Evolutionary conservation across 2,113 vertebrate genomes (phyloP).

Genomic region (Semicossyphus pulcher): DNA sequence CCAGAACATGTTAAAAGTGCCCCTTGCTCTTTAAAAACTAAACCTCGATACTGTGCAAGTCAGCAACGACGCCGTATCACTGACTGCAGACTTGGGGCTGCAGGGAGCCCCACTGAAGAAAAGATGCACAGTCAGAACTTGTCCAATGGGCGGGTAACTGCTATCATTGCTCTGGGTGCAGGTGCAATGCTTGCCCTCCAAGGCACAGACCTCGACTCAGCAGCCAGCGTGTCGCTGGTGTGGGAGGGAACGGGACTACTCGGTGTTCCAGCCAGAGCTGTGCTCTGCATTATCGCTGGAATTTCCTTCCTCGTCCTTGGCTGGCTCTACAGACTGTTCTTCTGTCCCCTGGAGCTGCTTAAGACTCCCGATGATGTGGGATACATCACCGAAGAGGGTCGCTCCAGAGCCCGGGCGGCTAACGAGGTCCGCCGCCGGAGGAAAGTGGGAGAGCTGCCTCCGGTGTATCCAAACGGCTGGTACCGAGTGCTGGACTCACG

Average conservation of each 20-base stretch:
- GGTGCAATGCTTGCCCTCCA: constrained; percentile 50
- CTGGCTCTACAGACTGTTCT: constrained; percentile 77
- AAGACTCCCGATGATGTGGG: constrained; percentile 82
- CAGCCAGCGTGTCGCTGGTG: constrained; percentile 10
- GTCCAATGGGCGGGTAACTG: constrained; percentile 46
- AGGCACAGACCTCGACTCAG: constrained; percentile 40
- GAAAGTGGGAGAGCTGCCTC: constrained; percentile 82
- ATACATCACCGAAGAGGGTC: constrained; percentile 78
- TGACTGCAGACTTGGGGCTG: too few relatives aligned
- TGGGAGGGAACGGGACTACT: constrained; percentile 62
- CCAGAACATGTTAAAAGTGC: neutral
- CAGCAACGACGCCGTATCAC: too few relatives aligned
- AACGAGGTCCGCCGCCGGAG: constrained; percentile 83
- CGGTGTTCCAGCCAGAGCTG: constrained; percentile 39
- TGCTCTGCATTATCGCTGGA: constrained; percentile 53
- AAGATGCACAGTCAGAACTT: constrained; percentile 51
- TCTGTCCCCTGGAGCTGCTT: constrained; percentile 80
- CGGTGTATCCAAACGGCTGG: constrained; percentile 89
- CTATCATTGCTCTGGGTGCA: constrained; percentile 54
- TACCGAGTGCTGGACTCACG: constrained; percentile 84
- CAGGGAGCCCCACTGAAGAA: neutral
- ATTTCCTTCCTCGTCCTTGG: constrained; percentile 43
- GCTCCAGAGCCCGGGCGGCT: constrained; percentile 77
- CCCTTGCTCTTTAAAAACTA: too few relatives aligned
- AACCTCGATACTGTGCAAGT: too few relatives aligned